A percentile compares a stretch with the other conserved stretches of the same genome.
Evolutionary conservation across 2,113 vertebrate genomes (phyloP).

Genomic region (Hemicordylus capensis): DNA sequence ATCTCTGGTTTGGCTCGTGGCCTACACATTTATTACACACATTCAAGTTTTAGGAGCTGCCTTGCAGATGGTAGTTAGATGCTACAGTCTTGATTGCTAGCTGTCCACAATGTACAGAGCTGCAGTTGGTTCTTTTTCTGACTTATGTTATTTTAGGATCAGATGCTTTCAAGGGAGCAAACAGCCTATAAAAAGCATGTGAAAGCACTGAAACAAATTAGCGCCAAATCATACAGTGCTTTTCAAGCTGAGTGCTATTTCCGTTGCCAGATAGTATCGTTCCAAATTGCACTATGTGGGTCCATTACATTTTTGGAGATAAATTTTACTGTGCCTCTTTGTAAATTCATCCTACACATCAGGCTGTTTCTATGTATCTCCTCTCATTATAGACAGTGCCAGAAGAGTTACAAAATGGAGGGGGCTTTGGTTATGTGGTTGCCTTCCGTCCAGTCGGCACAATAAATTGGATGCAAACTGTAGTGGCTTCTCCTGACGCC

Average conservation of each 20-base stretch:
- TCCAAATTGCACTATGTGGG: not conserved
- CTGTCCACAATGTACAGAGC: not conserved
- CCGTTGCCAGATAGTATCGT: not conserved
- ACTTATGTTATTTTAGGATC: not conserved
- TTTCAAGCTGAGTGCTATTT: not conserved
- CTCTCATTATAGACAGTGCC: slow-evolving; percentile 85
- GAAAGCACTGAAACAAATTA: not conserved
- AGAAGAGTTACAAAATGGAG: slow-evolving; percentile 94
- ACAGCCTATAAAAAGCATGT: slow-evolving; percentile 3
- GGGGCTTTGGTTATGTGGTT: slow-evolving; percentile 96
- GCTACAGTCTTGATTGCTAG: not conserved
- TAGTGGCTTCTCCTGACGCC: slow-evolving; percentile 89
- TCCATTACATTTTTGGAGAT: not conserved
- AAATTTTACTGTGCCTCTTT: not conserved
- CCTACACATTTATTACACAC: not conserved
- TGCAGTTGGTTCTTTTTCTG: fast-evolving
- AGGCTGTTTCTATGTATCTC: not conserved
- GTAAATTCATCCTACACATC: fast-evolving
- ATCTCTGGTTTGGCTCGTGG: not conserved
- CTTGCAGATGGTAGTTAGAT: not conserved
- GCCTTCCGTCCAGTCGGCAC: slow-evolving; percentile 90
- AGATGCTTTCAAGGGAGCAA: not conserved
- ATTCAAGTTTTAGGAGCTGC: not conserved
- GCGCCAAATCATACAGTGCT: not conserved
- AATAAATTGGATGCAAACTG: slow-evolving; percentile 95